These are phyloP conservation scores for Heliangelus exortis DNA, from an alignment of 2,797 vertebrate species.

Conservation along the genomic window DNA sequence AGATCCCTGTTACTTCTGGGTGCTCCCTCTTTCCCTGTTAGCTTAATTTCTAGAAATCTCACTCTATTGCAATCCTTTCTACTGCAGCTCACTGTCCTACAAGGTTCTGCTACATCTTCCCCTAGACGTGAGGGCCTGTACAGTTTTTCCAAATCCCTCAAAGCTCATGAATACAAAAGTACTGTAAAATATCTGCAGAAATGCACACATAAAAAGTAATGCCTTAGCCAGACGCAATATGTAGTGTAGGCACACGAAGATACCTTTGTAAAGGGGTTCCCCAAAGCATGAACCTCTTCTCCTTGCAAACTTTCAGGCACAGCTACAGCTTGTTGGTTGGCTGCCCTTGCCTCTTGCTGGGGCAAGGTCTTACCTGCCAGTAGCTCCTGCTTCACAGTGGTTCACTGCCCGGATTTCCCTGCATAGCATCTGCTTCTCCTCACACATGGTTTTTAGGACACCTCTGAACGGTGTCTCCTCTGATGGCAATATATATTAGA, in stretches of 20 bases:
- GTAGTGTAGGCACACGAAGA: rapidly evolving
- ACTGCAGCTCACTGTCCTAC: background rate
- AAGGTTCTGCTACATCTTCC: background rate
- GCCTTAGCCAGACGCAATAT: background rate
- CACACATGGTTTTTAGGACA: background rate
- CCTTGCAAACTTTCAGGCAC: background rate
- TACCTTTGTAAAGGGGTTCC: background rate
- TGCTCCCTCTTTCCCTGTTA: background rate
- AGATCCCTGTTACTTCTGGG: background rate
- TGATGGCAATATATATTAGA: background rate
- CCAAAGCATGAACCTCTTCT: background rate
- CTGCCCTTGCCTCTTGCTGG: background rate
- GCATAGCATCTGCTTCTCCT: background rate
- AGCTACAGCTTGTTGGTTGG: background rate
- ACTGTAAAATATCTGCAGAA: background rate
- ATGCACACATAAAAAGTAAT: background rate
- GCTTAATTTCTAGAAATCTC: background rate
- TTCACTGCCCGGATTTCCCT: background rate
- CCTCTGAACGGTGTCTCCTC: background rate
- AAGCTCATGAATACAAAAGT: background rate
- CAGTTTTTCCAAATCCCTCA: background rate
- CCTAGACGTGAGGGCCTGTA: background rate
- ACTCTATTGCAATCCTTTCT: background rate
- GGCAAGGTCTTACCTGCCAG: background rate
- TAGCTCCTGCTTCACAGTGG: background rate